Evolutionary conservation across 2,888 invertebrate species (phyloP).

Genomic region (Pammene aurita): DNA sequence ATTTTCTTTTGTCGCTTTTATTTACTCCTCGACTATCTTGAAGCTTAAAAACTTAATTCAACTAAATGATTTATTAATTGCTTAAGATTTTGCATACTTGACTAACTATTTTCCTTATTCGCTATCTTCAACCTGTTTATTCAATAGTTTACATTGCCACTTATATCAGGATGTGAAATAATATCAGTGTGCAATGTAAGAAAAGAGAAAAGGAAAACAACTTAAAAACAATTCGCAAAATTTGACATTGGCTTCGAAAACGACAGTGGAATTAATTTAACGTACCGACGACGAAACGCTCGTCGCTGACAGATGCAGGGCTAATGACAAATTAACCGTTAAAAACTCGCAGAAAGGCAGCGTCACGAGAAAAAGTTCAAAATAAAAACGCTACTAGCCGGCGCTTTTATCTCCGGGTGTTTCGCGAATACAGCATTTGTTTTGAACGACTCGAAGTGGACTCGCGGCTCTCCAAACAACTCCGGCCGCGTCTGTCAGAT

Average conservation of each 20-base stretch:
- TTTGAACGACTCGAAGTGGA: conserved; percentile 54
- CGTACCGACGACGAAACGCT: conserved; percentile 56
- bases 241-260: too few species aligned
- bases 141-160: too few species aligned
- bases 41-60: conserved; percentile 48
- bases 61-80: conserved; percentile 2
- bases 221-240: too few species aligned
- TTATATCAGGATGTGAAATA: too few species aligned
- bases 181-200: too few species aligned
- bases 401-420: conserved; percentile 62
- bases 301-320: conserved; percentile 71
- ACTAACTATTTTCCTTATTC: too few species aligned
- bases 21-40: conserved; percentile 49
- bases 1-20: conserved; percentile 51
- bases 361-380: conserved; percentile 59
- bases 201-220: too few species aligned
- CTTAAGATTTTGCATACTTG: too few species aligned
- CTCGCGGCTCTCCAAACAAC: conserved; percentile 51
- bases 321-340: conserved; percentile 78
- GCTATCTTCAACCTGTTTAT: too few species aligned
- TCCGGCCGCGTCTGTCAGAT: conserved; percentile 60
- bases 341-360: conserved; percentile 69
- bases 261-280: conserved; percentile 29
- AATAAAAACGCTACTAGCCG: conserved; percentile 61
- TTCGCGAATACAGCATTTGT: conserved; percentile 68